These are phyloP conservation scores for Tetragonula clypearis DNA, from an alignment of 1,140 invertebrate species.

Conservation along the genomic window DNA sequence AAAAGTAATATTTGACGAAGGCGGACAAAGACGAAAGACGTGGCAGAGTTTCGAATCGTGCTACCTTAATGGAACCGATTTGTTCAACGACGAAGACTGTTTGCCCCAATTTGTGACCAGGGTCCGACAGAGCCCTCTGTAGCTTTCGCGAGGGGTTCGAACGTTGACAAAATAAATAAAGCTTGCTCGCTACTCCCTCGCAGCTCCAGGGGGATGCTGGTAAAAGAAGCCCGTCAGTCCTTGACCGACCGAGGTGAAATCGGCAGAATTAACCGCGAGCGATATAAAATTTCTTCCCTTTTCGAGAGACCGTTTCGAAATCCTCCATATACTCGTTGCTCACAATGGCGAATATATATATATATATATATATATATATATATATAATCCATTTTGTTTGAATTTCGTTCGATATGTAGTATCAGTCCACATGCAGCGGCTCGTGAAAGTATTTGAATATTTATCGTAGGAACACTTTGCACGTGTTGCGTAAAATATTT, in stretches of 20 bases:
- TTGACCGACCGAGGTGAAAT: slow-evolving; percentile 18
- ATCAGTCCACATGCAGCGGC: too few relatives aligned
- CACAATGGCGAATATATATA: background rate
- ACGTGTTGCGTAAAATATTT: too few relatives aligned
- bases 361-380: too few relatives aligned
- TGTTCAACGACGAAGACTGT: slow-evolving; percentile 42
- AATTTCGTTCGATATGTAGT: too few relatives aligned
- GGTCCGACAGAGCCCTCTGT: background rate
- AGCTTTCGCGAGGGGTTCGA: slow-evolving; percentile 38
- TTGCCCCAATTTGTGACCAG: slow-evolving; percentile 36
- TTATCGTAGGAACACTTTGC: too few relatives aligned
- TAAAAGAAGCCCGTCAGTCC: background rate
- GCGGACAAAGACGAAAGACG: too few relatives aligned
- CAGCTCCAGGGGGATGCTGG: background rate
- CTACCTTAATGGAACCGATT: slow-evolving; percentile 49
- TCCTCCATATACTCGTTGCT: slow-evolving; percentile 24
- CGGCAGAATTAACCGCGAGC: slow-evolving; percentile 30
- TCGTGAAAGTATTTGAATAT: too few relatives aligned
- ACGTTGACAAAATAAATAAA: slow-evolving; percentile 64
- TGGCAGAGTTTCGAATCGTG: too few relatives aligned
- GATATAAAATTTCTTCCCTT: slow-evolving; percentile 6
- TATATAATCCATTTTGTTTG: too few relatives aligned
- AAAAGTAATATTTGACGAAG: too few relatives aligned
- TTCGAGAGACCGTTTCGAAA: slow-evolving; percentile 13
- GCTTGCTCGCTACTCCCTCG: slow-evolving; percentile 19